Conservation (phyloP, 2,888 invertebrate genomes). For the Acrobasis repandana region DNA sequence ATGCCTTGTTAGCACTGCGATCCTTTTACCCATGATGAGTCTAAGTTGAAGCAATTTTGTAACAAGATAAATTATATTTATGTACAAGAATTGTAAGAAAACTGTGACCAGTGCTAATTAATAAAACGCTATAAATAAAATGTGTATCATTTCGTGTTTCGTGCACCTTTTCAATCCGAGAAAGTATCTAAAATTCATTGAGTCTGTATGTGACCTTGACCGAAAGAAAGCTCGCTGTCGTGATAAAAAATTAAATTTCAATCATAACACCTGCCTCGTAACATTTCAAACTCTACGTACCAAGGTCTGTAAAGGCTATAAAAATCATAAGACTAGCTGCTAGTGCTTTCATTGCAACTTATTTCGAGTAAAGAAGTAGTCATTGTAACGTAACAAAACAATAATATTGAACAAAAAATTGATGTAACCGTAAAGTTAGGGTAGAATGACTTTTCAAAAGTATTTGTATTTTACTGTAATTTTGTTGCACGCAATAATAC, state of each 20-base stretch:
- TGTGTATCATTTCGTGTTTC: conserved; percentile 33
- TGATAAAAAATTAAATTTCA: conserved; percentile 75
- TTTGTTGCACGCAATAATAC: conserved; percentile 27
- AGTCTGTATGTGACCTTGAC: conserved; percentile 45
- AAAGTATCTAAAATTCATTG: conserved; percentile 26
- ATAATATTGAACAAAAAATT: not conserved
- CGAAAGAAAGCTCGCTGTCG: conserved; percentile 39
- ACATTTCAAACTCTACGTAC: conserved; percentile 55
- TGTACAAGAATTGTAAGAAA: conserved; percentile 47
- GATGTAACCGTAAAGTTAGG: not conserved
- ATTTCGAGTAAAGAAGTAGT: not conserved
- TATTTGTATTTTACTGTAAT: conserved; percentile 10
- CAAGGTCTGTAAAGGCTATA: conserved; percentile 60
- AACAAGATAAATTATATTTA: conserved; percentile 54
- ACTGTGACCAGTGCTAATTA: conserved; percentile 62
- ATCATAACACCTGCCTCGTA: conserved; percentile 75
- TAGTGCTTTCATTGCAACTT: conserved; percentile 17
- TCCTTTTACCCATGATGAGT: conserved; percentile 34
- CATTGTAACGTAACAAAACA: no score
- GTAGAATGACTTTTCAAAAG: conserved; percentile 25
- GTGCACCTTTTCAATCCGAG: conserved; percentile 1
- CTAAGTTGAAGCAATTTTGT: conserved; percentile 36
- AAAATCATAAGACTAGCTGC: conserved; percentile 40
- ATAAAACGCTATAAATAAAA: conserved; percentile 63
- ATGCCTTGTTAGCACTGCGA: conserved; percentile 48